These are phyloP conservation scores for Heteronetta atricapilla DNA, from an alignment of 2,113 vertebrate genomes.

Conservation along the genomic window DNA sequence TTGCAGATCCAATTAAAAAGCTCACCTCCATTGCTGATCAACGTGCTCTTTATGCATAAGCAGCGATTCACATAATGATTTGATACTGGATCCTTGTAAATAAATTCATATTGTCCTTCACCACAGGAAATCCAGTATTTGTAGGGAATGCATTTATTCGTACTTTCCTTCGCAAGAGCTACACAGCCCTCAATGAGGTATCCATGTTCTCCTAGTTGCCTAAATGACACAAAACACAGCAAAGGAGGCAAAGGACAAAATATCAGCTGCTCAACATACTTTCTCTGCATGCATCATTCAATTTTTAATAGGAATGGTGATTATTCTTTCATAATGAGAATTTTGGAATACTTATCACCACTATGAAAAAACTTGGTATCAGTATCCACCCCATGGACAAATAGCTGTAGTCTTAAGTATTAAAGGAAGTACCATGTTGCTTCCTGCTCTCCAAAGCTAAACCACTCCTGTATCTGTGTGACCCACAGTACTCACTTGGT, in stretches of 20 bases:
- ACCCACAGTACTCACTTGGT: slow-evolving; percentile 28
- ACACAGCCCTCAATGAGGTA: slow-evolving; percentile 81
- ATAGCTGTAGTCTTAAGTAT: fast-evolving
- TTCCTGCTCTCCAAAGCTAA: neutral
- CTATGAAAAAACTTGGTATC: neutral
- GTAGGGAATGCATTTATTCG: slow-evolving; percentile 77
- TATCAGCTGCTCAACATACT: fast-evolving
- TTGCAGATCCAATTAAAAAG: neutral
- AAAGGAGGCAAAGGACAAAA: neutral
- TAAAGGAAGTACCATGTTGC: neutral
- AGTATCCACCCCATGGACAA: fast-evolving
- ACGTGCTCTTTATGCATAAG: fast-evolving
- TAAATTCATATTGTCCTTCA: slow-evolving; percentile 41
- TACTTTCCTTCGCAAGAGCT: slow-evolving; percentile 23
- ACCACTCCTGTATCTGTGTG: fast-evolving
- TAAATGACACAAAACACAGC: slow-evolving; percentile 42
- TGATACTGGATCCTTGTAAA: neutral
- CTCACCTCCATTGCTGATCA: slow-evolving; percentile 31
- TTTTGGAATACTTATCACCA: neutral
- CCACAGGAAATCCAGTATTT: slow-evolving; percentile 79
- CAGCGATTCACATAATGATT: neutral
- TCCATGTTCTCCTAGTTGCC: slow-evolving; percentile 76
- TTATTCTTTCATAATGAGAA: neutral
- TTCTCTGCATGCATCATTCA: fast-evolving
- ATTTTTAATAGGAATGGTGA: neutral